Conservation (phyloP, 2,888 invertebrate genomes). For the Quadriops clusia region DNA sequence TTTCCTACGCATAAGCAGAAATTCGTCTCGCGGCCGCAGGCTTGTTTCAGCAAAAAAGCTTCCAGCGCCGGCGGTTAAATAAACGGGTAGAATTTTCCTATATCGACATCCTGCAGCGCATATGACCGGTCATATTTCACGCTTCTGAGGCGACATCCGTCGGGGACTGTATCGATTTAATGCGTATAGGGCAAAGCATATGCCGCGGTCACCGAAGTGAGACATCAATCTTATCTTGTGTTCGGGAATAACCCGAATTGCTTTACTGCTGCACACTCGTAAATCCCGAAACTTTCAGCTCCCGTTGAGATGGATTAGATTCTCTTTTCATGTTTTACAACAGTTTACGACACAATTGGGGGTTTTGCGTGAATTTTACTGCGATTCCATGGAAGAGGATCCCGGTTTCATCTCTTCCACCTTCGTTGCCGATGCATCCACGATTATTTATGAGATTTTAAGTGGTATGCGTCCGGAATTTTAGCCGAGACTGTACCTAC, state of each 20-base stretch:
- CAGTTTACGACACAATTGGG: slow-evolving; percentile 30
- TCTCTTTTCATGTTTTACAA: slow-evolving; percentile 30
- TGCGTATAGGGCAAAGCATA: slow-evolving; percentile 19
- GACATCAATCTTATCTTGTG: slow-evolving; percentile 29
- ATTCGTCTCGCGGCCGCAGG: no score
- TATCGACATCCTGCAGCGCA: no score
- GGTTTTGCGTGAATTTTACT: slow-evolving; percentile 20
- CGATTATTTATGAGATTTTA: slow-evolving; percentile 10
- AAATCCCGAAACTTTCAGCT: slow-evolving; percentile 27
- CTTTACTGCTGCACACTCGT: slow-evolving; percentile 24
- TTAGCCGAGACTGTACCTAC: no score
- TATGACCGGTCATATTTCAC: slow-evolving; percentile 22
- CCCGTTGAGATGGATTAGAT: slow-evolving; percentile 31
- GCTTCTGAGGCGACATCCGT: slow-evolving; percentile 19
- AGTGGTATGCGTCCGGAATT: slow-evolving; percentile 8
- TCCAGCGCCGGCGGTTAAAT: no score
- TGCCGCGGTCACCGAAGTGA: slow-evolving; percentile 30
- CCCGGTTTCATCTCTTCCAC: no score
- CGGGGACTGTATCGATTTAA: slow-evolving; percentile 23
- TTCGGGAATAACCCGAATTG: slow-evolving; percentile 23
- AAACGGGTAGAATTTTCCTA: no score
- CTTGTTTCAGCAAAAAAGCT: no score
- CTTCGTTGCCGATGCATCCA: no score
- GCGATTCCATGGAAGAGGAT: slow-evolving; percentile 10
- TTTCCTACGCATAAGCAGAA: no score